phyloP scores from a whole-genome alignment of 1,140 invertebrate species.

The Panagrolaimus sp. region DNA sequence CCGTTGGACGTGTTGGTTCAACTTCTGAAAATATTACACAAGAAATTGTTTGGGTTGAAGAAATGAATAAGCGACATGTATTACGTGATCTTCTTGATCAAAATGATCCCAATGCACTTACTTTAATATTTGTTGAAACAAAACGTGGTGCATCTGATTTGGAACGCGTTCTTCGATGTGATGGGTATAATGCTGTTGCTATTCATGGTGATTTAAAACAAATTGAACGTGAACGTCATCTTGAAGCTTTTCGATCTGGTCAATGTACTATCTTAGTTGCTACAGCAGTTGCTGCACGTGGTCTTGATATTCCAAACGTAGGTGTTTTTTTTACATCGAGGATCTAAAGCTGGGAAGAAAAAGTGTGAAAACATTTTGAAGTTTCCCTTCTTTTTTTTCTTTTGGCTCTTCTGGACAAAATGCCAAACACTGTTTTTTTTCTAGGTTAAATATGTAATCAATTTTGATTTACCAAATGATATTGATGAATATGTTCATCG shows the following conservation, averaged over 20 bases:
- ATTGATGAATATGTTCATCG: slow-evolving; percentile 95
- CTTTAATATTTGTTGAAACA: slow-evolving; percentile 95
- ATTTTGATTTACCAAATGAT: slow-evolving; percentile 89
- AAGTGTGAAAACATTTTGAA: too few species aligned
- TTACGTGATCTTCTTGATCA: slow-evolving; percentile 81
- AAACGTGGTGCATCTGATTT: slow-evolving; percentile 94
- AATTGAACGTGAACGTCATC: slow-evolving; percentile 85
- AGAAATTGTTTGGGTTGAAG: slow-evolving; percentile 95
- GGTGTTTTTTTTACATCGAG: too few species aligned
- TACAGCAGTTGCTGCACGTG: slow-evolving; percentile 90
- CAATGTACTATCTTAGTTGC: slow-evolving; percentile 89
- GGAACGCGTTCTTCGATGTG: slow-evolving; percentile 78
- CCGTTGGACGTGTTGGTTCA: slow-evolving; percentile 94
- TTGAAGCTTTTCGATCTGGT: slow-evolving; percentile 82
- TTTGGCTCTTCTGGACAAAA: too few species aligned
- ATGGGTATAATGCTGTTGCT: slow-evolving; percentile 88
- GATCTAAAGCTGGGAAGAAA: too few species aligned
- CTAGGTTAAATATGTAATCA: slow-evolving; percentile 92
- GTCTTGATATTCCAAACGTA: slow-evolving; percentile 94
- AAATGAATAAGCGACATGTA: slow-evolving; percentile 88
- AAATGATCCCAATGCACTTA: slow-evolving; percentile 64
- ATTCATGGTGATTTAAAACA: slow-evolving; percentile 97
- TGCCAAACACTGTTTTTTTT: too few species aligned
- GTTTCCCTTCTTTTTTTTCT: too few species aligned
- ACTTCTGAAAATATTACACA: slow-evolving; percentile 99